phyloP scores from a whole-genome alignment of 1,140 invertebrate genomes.

The Hyles vespertilio region DNA sequence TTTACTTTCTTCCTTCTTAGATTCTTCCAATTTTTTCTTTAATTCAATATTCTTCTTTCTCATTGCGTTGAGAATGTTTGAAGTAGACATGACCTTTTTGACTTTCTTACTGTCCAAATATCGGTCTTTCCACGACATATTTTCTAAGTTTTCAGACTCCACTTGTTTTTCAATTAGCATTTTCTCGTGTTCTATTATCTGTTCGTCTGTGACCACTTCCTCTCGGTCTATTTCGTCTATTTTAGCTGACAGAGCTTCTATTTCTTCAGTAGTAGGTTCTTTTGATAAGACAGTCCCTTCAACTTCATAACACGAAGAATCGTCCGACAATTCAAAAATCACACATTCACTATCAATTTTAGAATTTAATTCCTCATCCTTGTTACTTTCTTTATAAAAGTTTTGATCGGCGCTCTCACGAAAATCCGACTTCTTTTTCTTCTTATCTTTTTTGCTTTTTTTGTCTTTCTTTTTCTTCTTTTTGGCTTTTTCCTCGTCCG shows the following conservation, averaged over 20 bases:
- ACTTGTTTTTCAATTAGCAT: constrained; percentile 9
- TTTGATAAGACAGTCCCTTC: constrained; percentile 62
- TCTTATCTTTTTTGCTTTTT: constrained; percentile 54
- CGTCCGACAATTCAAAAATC: constrained; percentile 64
- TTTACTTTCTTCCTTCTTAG: constrained; percentile 30
- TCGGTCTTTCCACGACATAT: constrained; percentile 70
- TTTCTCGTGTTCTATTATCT: constrained; percentile 33
- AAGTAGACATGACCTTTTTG: constrained; percentile 74
- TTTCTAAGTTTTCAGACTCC: constrained; percentile 28
- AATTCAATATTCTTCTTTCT: constrained; percentile 78
- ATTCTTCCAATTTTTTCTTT: constrained; percentile 66
- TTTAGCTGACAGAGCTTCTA: constrained; percentile 63
- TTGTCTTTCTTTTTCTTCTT: constrained; percentile 44
- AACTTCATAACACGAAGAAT: constrained; percentile 64
- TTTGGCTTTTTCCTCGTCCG: constrained; percentile 40
- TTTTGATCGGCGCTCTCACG: constrained; percentile 50
- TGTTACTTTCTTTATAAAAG: constrained; percentile 29
- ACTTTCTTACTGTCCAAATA: constrained; percentile 75
- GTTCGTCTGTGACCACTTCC: constrained; percentile 35
- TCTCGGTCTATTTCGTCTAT: constrained; percentile 65
- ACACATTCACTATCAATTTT: constrained; percentile 13
- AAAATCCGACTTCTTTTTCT: constrained; percentile 55
- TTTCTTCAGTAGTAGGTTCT: constrained; percentile 60
- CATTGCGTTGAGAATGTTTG: constrained; percentile 75
- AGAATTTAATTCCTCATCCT: not conserved